These are phyloP conservation scores for Brachystomella parvula DNA, from an alignment of 1,140 invertebrate genomes.

Conservation along the genomic window DNA sequence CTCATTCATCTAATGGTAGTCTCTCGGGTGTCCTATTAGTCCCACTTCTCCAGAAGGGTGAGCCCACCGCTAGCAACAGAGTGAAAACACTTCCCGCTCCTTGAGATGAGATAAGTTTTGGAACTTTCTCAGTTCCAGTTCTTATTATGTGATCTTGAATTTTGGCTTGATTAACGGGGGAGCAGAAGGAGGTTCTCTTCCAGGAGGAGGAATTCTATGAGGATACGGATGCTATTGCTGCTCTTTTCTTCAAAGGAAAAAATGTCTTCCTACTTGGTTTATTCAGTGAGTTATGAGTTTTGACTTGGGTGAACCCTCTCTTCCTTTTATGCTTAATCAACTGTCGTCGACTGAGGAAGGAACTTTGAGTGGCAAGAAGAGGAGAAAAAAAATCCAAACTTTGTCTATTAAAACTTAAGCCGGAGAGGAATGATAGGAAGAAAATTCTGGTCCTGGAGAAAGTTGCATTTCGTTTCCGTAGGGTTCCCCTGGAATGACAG, in stretches of 20 bases:
- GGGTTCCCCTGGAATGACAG: background rate
- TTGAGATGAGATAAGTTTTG: too few species aligned
- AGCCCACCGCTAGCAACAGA: too few species aligned
- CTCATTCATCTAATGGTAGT: too few species aligned
- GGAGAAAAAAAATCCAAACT: slow-evolving; percentile 15
- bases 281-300: slow-evolving; percentile 35
- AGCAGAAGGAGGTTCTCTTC: too few species aligned
- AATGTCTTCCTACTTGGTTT: background rate
- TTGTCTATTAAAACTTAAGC: slow-evolving; percentile 36
- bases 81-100: too few species aligned
- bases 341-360: slow-evolving; percentile 26
- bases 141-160: too few species aligned
- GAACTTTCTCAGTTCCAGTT: too few species aligned
- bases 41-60: too few species aligned
- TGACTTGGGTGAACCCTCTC: slow-evolving; percentile 30
- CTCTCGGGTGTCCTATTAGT: too few species aligned
- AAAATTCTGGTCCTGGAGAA: background rate
- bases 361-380: background rate
- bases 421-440: too few species aligned
- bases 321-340: slow-evolving; percentile 32
- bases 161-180: too few species aligned
- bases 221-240: slow-evolving; percentile 33
- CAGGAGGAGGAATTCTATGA: slow-evolving; percentile 24
- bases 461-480: background rate
- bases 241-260: background rate